These are phyloP conservation scores for Dermochelys coriacea DNA, from an alignment of 2,797 vertebrate genomes.

Conservation along the genomic window DNA sequence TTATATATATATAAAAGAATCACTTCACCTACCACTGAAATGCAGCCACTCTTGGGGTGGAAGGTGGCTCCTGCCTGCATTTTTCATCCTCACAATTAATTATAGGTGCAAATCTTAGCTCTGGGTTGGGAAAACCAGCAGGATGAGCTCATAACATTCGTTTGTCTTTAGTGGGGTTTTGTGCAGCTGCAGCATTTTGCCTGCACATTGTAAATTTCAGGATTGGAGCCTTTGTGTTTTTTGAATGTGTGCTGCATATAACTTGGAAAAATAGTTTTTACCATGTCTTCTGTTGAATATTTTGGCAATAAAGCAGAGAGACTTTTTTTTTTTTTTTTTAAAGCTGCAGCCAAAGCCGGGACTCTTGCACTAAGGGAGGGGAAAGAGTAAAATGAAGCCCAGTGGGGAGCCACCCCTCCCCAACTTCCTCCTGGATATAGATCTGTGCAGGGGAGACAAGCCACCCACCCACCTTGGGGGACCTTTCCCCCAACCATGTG, in stretches of 20 bases:
- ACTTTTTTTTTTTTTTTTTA: background rate
- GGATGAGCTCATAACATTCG: background rate
- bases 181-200: background rate
- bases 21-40: background rate
- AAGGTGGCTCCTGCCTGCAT: background rate
- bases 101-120: background rate
- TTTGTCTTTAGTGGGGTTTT: background rate
- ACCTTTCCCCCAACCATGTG: background rate
- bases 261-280: background rate
- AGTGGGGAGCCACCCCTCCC: background rate
- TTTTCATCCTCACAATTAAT: background rate
- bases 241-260: rapidly evolving
- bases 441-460: background rate
- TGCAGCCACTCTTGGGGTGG: background rate
- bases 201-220: background rate
- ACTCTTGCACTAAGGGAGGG: background rate
- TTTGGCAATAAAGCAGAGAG: background rate
- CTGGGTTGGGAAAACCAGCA: background rate
- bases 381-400: background rate
- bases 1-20: background rate
- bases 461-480: background rate
- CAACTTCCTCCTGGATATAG: background rate
- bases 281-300: background rate
- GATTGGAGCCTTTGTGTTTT: background rate
- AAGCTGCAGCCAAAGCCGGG: background rate